Evolutionary conservation across 2,797 vertebrate species (phyloP).

Genomic region (Zalophus californianus): DNA sequence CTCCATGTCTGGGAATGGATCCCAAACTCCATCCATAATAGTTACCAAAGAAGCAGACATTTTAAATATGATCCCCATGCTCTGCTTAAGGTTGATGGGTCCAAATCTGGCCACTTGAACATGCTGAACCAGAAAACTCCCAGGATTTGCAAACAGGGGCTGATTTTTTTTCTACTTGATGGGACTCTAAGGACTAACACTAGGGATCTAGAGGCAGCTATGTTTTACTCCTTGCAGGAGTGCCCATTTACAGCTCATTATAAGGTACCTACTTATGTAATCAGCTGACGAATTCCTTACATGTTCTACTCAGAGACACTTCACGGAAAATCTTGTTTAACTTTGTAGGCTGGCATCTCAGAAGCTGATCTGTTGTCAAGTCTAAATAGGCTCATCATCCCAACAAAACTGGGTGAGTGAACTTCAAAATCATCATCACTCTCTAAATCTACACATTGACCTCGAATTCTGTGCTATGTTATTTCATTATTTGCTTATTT

Average conservation of each 20-base stretch:
- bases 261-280: neutral
- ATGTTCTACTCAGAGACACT: neutral
- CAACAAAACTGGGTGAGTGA: neutral
- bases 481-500: neutral
- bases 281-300: neutral
- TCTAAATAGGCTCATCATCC: neutral
- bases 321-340: neutral
- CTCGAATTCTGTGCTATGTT: neutral
- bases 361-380: neutral
- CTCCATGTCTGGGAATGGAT: neutral
- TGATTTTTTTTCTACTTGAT: neutral
- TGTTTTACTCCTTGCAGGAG: neutral
- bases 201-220: neutral
- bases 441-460: neutral
- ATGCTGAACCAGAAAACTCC: neutral
- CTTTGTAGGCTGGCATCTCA: neutral
- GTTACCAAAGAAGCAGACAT: neutral
- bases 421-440: neutral
- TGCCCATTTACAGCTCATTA: neutral
- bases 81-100: neutral
- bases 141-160: neutral
- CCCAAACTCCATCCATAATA: neutral
- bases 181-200: neutral
- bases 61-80: neutral
- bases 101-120: neutral